Evolutionary conservation across 1,140 invertebrate species (phyloP).

Genomic region (Nebria ingens): DNA sequence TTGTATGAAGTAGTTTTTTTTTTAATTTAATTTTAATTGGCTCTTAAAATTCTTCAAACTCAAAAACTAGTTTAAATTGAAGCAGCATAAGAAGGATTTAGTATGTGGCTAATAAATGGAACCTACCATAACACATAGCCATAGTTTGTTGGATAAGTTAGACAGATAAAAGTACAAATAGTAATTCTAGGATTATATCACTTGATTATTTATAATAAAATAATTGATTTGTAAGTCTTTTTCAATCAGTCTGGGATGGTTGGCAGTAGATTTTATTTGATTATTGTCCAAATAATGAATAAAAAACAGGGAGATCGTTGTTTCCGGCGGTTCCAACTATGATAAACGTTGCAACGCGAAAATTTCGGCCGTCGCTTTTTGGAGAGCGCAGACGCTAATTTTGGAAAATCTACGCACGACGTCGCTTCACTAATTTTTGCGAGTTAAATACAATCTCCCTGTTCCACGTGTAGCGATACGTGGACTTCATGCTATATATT

Average conservation of each 20-base stretch:
- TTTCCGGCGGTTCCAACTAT: too few species aligned
- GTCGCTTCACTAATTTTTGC: slow-evolving; percentile 81
- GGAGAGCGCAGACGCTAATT: too few species aligned
- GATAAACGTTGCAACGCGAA: too few species aligned
- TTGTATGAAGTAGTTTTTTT: background rate
- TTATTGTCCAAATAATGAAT: too few species aligned
- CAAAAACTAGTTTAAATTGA: too few species aligned
- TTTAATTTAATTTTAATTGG: background rate
- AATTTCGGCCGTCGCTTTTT: too few species aligned
- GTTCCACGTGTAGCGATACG: slow-evolving; percentile 79
- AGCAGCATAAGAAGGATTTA: too few species aligned
- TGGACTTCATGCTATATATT: slow-evolving; percentile 44
- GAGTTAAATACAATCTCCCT: slow-evolving; percentile 81
- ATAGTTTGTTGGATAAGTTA: slow-evolving; percentile 18
- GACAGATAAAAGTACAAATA: slow-evolving; percentile 12
- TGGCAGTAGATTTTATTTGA: background rate
- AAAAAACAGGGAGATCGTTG: too few species aligned
- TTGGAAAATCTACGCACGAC: slow-evolving; percentile 36
- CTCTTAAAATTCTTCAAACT: too few species aligned
- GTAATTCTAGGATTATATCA: slow-evolving; percentile 1
- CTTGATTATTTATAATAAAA: background rate
- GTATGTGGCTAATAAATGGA: too few species aligned
- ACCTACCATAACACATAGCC: slow-evolving; percentile 33
- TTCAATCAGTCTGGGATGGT: slow-evolving; percentile 20
- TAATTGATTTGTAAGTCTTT: background rate